Percentiles rank a stretch among this genome's conserved stretches.
Evolutionary conservation across 2,797 vertebrate genomes (phyloP).

Genomic region (Lagocephalus sceleratus): DNA sequence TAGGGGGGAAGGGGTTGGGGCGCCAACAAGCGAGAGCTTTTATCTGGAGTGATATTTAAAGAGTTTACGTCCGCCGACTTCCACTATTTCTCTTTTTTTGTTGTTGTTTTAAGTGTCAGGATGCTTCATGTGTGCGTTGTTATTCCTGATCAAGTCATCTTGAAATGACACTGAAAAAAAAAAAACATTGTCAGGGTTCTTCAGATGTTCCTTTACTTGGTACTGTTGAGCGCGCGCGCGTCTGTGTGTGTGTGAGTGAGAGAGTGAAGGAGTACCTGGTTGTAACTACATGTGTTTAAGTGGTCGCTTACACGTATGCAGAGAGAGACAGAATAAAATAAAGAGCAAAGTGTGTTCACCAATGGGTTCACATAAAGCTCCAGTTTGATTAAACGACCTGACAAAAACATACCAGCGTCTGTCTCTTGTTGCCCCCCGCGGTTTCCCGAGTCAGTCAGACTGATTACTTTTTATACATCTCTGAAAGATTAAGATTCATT

Average conservation of each 20-base stretch:
- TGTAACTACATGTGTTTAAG: no score
- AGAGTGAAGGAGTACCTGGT: no score
- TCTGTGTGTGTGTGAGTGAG: not conserved
- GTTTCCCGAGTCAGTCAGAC: no score
- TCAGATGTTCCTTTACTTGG: conserved; percentile 1
- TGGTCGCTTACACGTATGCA: no score
- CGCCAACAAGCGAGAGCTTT: conserved; percentile 4
- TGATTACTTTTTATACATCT: no score
- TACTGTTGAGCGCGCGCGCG: not conserved
- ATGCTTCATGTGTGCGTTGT: conserved; percentile 28
- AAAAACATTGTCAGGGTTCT: conserved; percentile 5
- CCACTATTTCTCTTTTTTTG: conserved; percentile 14
- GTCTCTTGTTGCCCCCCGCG: no score
- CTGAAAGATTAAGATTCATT: no score
- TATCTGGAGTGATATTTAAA: not conserved
- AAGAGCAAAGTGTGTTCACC: no score
- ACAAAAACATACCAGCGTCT: no score
- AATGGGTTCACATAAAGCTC: no score
- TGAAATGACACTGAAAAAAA: conserved; percentile 16
- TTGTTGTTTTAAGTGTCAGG: conserved; percentile 19
- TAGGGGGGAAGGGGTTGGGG: not conserved
- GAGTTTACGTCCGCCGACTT: conserved; percentile 20
- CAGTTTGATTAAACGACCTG: no score
- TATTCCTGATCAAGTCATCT: conserved; percentile 25
- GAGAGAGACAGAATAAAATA: no score